A percentile compares a stretch with the other conserved stretches of the same genome.
phyloP scores from a whole-genome alignment of 2,888 invertebrate species.

The Xanthia icteritia region DNA sequence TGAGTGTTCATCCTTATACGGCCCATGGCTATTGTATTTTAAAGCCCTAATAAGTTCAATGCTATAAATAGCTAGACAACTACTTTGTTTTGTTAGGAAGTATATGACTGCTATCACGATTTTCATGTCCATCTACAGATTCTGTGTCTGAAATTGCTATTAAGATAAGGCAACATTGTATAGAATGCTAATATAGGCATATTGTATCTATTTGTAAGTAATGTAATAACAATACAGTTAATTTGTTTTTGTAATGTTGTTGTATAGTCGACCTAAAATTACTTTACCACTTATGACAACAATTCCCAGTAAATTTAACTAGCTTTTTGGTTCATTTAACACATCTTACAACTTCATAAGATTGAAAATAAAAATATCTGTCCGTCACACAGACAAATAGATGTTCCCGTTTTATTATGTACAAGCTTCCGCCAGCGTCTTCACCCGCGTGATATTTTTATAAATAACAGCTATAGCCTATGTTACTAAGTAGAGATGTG shows the following conservation, averaged over 20 bases:
- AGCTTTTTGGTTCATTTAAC: too few relatives aligned
- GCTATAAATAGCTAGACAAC: background rate
- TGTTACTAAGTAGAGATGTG: too few relatives aligned
- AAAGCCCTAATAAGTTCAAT: slow-evolving; percentile 1
- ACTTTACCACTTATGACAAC: background rate
- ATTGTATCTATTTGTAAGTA: slow-evolving; percentile 16
- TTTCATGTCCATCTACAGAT: slow-evolving; percentile 25
- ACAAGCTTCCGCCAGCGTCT: too few relatives aligned
- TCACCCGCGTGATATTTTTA: too few relatives aligned
- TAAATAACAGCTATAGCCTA: too few relatives aligned
- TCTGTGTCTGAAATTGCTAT: slow-evolving; percentile 5
- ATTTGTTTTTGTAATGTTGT: background rate
- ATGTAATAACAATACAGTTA: slow-evolving; percentile 7
- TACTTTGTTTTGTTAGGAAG: slow-evolving; percentile 1
- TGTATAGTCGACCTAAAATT: too few relatives aligned
- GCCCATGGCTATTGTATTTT: background rate
- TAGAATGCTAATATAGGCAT: slow-evolving; percentile 4
- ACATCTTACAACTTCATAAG: too few relatives aligned
- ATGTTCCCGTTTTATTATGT: too few relatives aligned
- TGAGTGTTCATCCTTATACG: background rate
- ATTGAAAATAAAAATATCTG: background rate
- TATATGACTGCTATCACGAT: slow-evolving; percentile 17
- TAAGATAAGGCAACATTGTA: slow-evolving; percentile 5
- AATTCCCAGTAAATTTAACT: background rate
- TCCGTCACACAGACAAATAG: too few relatives aligned